Conservation (phyloP, 2,888 invertebrate genomes). For the Acronicta alni region DNA sequence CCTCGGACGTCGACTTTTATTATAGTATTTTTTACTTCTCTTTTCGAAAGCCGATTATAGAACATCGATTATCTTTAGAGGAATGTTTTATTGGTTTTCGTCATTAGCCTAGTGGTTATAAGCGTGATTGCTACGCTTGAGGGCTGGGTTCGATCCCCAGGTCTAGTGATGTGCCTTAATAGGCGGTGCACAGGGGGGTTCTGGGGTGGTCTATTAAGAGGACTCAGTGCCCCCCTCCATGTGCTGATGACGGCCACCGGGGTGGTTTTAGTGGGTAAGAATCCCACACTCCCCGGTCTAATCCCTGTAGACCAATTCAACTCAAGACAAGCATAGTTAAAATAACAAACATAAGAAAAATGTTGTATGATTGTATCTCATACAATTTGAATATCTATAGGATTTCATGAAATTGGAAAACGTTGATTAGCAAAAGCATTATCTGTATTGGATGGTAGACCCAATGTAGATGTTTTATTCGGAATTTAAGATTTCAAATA, state of each 20-base stretch:
- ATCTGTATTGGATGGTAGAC: background rate
- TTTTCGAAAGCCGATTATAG: background rate
- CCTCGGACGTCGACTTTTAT: slow-evolving; percentile 1
- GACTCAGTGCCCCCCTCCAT: no score
- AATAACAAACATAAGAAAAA: background rate
- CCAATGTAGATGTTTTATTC: background rate
- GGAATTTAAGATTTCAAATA: slow-evolving; percentile 2
- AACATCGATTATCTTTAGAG: background rate
- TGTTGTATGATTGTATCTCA: background rate
- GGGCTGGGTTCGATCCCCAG: no score
- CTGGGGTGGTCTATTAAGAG: no score
- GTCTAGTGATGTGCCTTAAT: no score
- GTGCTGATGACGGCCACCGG: no score
- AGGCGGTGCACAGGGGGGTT: no score
- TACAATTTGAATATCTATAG: background rate
- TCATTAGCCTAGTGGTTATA: no score
- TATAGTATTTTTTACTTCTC: slow-evolving; percentile 13
- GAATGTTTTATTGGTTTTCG: no score
- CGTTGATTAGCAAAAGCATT: background rate
- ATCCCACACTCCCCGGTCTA: no score
- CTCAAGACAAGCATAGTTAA: background rate
- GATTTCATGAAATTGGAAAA: background rate
- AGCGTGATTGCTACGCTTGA: no score
- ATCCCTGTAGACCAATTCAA: no score
- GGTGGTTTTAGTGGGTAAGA: no score